Conservation (phyloP, 2,113 vertebrate species). For the Onychostruthus taczanowskii region DNA sequence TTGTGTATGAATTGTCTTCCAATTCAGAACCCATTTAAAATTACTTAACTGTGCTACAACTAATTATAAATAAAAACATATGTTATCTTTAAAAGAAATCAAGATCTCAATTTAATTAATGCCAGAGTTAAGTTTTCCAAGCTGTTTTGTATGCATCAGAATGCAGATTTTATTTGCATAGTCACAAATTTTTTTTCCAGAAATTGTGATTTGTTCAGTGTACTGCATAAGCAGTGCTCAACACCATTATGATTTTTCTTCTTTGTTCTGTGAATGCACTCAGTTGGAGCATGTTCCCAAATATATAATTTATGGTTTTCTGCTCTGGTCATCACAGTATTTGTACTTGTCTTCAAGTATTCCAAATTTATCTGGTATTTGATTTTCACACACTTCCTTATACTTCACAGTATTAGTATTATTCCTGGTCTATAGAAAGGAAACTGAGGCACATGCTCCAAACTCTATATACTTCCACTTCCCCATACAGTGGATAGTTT, state of each 20-base stretch:
- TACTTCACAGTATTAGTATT: not conserved
- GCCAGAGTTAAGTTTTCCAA: not conserved
- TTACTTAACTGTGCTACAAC: not conserved
- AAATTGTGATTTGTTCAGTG: not conserved
- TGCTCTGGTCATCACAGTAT: not conserved
- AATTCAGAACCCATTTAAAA: not conserved
- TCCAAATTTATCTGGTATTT: not conserved
- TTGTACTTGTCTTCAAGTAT: not conserved
- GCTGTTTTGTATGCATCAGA: not conserved
- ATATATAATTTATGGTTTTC: not conserved
- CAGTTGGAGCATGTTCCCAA: not conserved
- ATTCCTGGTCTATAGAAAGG: not conserved
- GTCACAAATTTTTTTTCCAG: not conserved
- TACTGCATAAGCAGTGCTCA: not conserved
- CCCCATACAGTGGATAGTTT: not conserved
- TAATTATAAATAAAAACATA: no score
- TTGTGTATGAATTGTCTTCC: not conserved
- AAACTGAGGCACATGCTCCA: not conserved
- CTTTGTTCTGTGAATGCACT: not conserved
- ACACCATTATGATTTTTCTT: not conserved
- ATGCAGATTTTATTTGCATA: not conserved
- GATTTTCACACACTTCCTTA: not conserved
- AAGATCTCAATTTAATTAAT: not conserved
- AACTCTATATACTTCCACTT: not conserved
- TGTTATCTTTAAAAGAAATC: not conserved